Evolutionary conservation across 2,888 invertebrate genomes (phyloP), one percentile per base, ranked within the genome.

Genomic region (Dynastes tityus): DNA sequence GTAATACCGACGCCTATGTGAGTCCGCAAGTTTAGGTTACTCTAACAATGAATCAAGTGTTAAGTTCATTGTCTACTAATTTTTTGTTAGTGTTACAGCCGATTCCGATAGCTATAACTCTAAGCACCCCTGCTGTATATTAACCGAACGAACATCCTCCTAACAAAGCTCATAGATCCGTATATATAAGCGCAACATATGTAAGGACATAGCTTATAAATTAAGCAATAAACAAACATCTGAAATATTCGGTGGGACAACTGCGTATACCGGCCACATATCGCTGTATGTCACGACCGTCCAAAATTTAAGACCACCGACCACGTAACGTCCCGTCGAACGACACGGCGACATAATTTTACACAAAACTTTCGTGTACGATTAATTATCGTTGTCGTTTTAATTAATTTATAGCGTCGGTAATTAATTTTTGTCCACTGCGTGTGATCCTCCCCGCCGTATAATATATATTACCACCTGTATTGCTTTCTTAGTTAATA

Each of bases 401-500:
- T 77, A 80, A 80, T 80, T 79, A 79, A 80, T 80, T 80, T 77
- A 80, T 79, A 77, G 74, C 76, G 29, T 68, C 51, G 32, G 79
- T 71, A 79, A 80, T 79, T 80, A 80, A 80, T 80, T 80, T 79
- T 51, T 53, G 32, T 70, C 49, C 32, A 16, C 32, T 32, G 53
- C 70, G 29, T 58, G 55, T 58, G 55, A 58, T 22, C 40, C 22
- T 67, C 22, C 22, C 40, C 64, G n/a, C 37, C 40, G 40, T 37
- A 32, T 32, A 67, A 40, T 67, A 67, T 67, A 67, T 67, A 45
- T 45, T 22, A 45, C 22, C 63, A 63, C 29, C n/a, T 58, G 32
- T 63, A 63, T 29, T 63, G 9, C 29, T 32, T 63, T 63, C 32
- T 63, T 63, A 8, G 58, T 61, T 29, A 63, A 27, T 11, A 8